Evolutionary conservation across 2,888 invertebrate species (phyloP).

Genomic region (Nomada fabriciana): DNA sequence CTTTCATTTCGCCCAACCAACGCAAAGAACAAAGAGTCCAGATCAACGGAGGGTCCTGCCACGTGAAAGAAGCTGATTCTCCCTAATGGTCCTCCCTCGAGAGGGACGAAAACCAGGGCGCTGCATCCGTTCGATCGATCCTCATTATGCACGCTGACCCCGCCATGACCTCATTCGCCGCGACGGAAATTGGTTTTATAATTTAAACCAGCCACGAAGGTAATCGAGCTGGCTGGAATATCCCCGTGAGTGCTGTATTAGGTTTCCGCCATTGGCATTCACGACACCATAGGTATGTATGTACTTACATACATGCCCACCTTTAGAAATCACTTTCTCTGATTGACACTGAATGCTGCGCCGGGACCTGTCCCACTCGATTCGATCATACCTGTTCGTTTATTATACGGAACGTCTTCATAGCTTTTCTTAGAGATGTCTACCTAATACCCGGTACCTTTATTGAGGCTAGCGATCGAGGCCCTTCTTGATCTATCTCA

Average conservation of each 20-base stretch:
- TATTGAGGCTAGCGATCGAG: constrained; percentile 64
- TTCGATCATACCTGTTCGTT: constrained; percentile 71
- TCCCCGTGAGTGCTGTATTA: constrained; percentile 38
- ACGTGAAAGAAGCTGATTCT: constrained; percentile 43
- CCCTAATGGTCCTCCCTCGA: constrained; percentile 48
- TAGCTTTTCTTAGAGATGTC: constrained; percentile 67
- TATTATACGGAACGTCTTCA: constrained; percentile 72
- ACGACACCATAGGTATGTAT: constrained; percentile 12
- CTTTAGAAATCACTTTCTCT: constrained; percentile 83
- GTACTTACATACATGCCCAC: background rate
- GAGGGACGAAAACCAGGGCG: constrained; percentile 69
- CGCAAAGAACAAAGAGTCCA: background rate
- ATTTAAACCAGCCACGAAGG: constrained; percentile 68
- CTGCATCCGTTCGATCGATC: constrained; percentile 77
- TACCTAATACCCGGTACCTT: constrained; percentile 61
- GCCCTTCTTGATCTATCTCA: constrained; percentile 7
- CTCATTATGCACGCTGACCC: constrained; percentile 74
- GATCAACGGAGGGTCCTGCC: constrained; percentile 13
- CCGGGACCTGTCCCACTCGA: constrained; percentile 74
- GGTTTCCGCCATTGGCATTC: constrained; percentile 53
- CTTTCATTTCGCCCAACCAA: background rate
- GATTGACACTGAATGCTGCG: constrained; percentile 83
- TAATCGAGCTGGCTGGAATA: constrained; percentile 65
- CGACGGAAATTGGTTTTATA: constrained; percentile 82
- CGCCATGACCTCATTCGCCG: constrained; percentile 61